Conservation (phyloP, 2,797 vertebrate genomes). For the Platyrinchus mystaceus region DNA sequence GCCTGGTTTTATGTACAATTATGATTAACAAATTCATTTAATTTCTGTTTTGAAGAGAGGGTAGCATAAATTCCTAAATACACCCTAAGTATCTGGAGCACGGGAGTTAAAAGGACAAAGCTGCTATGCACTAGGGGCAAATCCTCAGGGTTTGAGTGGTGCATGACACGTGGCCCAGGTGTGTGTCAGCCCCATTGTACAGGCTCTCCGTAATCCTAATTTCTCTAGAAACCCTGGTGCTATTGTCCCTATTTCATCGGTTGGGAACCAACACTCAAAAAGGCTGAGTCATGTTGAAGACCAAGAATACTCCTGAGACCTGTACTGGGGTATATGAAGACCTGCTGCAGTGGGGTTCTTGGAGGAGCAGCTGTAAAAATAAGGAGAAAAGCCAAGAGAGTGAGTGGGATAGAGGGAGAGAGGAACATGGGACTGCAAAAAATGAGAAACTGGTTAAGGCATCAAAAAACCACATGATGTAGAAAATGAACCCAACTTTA, state of each 20-base stretch:
- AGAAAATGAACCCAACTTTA: background rate
- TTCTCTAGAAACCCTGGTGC: background rate
- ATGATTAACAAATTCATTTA: background rate
- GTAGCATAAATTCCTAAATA: background rate
- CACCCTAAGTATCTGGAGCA: background rate
- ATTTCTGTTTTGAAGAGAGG: background rate
- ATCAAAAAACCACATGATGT: fast-evolving
- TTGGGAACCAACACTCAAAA: background rate
- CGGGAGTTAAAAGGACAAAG: background rate
- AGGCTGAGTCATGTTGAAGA: background rate
- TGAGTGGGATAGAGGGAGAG: background rate
- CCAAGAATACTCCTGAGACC: background rate
- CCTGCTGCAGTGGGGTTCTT: background rate
- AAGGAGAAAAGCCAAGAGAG: background rate
- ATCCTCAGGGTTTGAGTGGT: background rate
- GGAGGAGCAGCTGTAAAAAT: background rate
- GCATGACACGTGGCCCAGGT: fast-evolving
- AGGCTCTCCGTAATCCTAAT: background rate
- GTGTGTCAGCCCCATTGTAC: fast-evolving
- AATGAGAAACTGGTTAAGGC: background rate
- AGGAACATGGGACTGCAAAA: background rate
- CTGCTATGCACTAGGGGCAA: background rate
- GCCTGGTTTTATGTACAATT: background rate
- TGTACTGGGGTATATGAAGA: background rate
- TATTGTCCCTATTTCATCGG: background rate